These are phyloP conservation scores for Sterna hirundo DNA, from an alignment of 2,113 vertebrate genomes.

Conservation along the genomic window DNA sequence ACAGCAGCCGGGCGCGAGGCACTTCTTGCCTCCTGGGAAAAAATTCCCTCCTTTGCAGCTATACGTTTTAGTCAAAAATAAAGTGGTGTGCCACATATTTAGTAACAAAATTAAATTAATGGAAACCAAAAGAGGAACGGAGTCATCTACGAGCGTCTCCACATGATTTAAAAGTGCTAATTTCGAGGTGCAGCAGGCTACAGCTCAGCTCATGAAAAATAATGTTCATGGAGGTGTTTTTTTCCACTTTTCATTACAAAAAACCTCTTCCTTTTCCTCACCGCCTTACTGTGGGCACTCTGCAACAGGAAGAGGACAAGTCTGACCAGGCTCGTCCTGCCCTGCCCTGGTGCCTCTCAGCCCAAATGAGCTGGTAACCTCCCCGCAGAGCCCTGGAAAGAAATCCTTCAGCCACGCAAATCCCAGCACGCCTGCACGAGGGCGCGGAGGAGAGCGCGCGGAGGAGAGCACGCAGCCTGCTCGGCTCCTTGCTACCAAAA, in stretches of 20 bases:
- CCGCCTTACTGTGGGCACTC: background rate
- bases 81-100: background rate
- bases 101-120: background rate
- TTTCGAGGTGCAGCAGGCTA: background rate
- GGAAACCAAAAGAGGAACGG: background rate
- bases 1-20: background rate
- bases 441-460: background rate
- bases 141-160: background rate
- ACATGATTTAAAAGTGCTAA: background rate
- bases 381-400: background rate
- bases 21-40: background rate
- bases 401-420: background rate
- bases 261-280: background rate
- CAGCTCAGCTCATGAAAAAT: background rate
- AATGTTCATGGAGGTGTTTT: background rate
- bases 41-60: background rate
- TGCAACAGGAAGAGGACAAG: background rate
- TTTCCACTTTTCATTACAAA: background rate
- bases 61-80: background rate
- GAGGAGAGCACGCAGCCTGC: rapidly evolving
- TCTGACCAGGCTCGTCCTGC: conserved; percentile 30
- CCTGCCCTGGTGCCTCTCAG: background rate
- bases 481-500: background rate
- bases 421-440: background rate
- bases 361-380: background rate